A percentile compares a stretch with the other conserved stretches of the same genome.
Evolutionary conservation across 2,113 vertebrate genomes (phyloP).

Genomic region (Cacatua alba): DNA sequence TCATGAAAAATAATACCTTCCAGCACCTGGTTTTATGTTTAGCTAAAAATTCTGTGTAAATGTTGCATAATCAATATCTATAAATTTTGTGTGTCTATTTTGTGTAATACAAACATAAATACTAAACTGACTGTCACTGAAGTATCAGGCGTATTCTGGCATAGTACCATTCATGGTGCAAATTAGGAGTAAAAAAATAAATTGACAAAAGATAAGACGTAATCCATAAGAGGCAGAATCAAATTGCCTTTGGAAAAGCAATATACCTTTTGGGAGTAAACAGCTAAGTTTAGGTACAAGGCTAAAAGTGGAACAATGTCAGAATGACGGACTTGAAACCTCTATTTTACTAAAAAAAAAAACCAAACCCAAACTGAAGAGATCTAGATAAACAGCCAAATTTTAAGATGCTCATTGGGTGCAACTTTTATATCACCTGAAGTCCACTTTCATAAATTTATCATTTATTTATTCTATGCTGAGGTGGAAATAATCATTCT

Average conservation of each 20-base stretch:
- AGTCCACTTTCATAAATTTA: not conserved
- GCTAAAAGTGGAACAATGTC: not conserved
- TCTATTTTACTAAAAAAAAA: not conserved
- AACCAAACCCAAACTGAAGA: not conserved
- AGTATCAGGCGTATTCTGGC: not conserved
- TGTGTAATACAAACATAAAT: not conserved
- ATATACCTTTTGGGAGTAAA: not conserved
- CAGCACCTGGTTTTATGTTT: not conserved
- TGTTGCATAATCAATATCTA: not conserved
- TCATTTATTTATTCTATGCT: not conserved
- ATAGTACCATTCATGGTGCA: not conserved
- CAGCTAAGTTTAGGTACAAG: not conserved
- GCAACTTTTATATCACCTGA: not conserved
- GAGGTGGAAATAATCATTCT: not conserved
- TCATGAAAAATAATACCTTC: not conserved
- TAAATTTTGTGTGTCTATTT: not conserved
- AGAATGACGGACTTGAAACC: fast-evolving
- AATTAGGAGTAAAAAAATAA: not conserved
- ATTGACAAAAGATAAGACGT: not conserved
- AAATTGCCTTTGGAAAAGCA: not conserved
- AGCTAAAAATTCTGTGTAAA: not conserved
- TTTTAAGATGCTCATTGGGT: not conserved
- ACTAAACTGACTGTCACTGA: not conserved
- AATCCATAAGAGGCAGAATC: not conserved
- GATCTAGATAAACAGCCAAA: not conserved